Conservation (phyloP, 2,113 vertebrate genomes). For the Rousettus leschenaultii region DNA sequence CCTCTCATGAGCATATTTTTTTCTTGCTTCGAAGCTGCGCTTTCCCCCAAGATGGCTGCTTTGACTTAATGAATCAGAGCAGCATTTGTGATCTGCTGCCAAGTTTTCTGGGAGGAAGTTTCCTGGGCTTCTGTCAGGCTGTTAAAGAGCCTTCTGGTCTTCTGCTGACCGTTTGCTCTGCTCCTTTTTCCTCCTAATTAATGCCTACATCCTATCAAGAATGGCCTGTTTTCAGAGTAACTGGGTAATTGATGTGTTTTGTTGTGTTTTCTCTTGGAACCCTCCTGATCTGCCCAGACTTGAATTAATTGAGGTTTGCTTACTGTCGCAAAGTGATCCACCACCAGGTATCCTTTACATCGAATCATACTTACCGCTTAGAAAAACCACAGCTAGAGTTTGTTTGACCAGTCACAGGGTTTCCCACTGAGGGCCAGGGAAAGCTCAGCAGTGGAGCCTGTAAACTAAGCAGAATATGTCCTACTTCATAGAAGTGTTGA, state of each 20-base stretch:
- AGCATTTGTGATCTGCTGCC: background rate
- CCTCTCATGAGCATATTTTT: background rate
- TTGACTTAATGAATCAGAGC: background rate
- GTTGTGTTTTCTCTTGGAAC: conserved; percentile 8
- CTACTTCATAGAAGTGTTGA: background rate
- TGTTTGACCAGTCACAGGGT: background rate
- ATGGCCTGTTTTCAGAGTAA: background rate
- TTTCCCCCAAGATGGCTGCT: background rate
- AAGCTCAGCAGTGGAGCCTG: background rate
- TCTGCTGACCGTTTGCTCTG: background rate
- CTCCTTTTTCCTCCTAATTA: conserved; percentile 8
- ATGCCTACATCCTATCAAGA: background rate
- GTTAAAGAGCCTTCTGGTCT: background rate
- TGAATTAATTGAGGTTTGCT: conserved; percentile 35
- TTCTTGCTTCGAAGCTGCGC: background rate
- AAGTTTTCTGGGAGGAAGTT: background rate
- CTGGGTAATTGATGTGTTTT: conserved; percentile 16
- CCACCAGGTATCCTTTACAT: background rate
- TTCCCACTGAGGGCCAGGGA: background rate
- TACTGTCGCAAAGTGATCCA: background rate
- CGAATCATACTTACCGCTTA: background rate
- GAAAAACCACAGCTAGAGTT: background rate
- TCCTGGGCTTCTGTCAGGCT: background rate
- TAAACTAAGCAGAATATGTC: background rate
- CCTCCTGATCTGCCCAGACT: background rate